Base-by-base conservation (phyloP, 2,797 vertebrate genomes). In the Rhyacichthys aspro region DNA sequence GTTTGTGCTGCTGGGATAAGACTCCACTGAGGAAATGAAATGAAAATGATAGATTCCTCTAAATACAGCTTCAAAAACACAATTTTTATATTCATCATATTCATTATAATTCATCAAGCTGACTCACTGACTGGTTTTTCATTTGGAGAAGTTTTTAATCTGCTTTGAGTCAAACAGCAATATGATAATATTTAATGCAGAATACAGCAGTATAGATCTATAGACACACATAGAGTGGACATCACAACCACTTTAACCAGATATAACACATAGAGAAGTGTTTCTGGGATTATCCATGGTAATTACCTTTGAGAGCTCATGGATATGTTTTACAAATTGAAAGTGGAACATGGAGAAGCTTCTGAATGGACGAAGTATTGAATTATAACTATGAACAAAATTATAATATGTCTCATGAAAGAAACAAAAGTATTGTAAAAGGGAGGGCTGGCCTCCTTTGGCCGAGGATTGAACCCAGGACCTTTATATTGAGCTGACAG, bases 91-190 rank as follows among this genome's bases (percentile, higher is more conserved):
- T 28, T 28, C 23, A 28, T 28, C 7, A 28, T 28, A 28, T 28
- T 28, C 23, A 28, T 28, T 6, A n/a, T n/a, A n/a, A 23, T 36
- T 11, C 36, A 9, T 37, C 18, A 41, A 11, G n/a, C 17, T 39
- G 50, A 53, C 49, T 52, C 16, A 5, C 16, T 38, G 49, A 53
- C 39, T 53, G 36, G 39, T 39, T 53, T 53, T 53, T 39, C 17
- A 38, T 53, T 53, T 39, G 49, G 11, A 39, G 36, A 38, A 4
- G 16, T 38, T 38, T 41, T 52, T 19, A 52, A 17, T 52, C 36
- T 41, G 50, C 17, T 53, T 39, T 41, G 37, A 23, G 17, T 23
- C 23, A 39, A 53, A n/a, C 17, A 53, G 37, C 18, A 39, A n/a
- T 12, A 23, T 39, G 11, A 8, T 10, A 9, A 16, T 49, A 32